A percentile compares a stretch with the other conserved stretches of the same genome.
Evolutionary conservation across 2,888 invertebrate genomes (phyloP).

Genomic region (Melolontha melolontha): DNA sequence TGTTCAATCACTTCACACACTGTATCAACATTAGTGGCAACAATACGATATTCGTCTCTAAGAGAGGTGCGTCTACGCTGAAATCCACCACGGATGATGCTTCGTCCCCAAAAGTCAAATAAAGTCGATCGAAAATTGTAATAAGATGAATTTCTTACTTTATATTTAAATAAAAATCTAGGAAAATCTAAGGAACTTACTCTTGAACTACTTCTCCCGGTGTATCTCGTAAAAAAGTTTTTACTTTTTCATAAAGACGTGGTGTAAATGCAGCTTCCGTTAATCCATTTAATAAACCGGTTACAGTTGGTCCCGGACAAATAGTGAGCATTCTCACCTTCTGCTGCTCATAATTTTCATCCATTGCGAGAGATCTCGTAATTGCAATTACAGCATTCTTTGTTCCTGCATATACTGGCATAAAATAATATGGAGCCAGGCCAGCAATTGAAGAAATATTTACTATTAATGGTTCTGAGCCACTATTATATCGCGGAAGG

Average conservation of each 20-base stretch:
- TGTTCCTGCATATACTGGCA: conserved; percentile 34
- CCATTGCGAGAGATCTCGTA: conserved; percentile 11
- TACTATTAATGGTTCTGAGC: conserved; percentile 33
- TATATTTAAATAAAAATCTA: no score
- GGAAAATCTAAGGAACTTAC: no score
- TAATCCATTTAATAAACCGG: conserved; percentile 35
- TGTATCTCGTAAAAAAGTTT: no score
- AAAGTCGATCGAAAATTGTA: no score
- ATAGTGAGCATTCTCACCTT: conserved; percentile 32
- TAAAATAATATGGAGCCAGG: background rate
- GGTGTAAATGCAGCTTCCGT: conserved; percentile 10
- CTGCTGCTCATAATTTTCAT: conserved; percentile 17
- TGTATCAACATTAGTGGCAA: no score
- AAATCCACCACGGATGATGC: no score
- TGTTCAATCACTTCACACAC: no score
- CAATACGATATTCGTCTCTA: no score
- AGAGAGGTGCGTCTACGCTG: no score
- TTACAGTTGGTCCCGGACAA: conserved; percentile 35
- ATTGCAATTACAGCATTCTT: conserved; percentile 32
- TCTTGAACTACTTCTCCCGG: no score
- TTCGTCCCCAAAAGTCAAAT: no score
- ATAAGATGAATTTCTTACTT: no score
- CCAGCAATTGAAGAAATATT: conserved; percentile 37
- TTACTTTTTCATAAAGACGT: background rate
- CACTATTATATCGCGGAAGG: conserved; percentile 35